Evolutionary conservation across 2,797 vertebrate genomes (phyloP).

Genomic region (Coreius guichenoti): DNA sequence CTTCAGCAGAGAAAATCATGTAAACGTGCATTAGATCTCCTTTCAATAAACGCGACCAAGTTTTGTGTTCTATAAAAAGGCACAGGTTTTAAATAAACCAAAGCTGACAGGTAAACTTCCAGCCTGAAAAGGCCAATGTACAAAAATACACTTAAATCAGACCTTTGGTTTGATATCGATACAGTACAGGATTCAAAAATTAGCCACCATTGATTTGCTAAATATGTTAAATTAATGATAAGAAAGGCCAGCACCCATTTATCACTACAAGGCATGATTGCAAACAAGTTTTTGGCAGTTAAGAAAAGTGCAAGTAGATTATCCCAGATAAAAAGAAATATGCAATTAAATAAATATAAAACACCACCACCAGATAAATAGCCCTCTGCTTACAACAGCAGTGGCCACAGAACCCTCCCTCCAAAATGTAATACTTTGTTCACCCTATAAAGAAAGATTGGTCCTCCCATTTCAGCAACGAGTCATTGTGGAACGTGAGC

Average conservation of each 20-base stretch:
- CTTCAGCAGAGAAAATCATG: constrained; percentile 44
- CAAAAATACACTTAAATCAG: constrained; percentile 39
- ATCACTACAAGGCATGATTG: constrained; percentile 35
- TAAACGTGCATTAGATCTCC: constrained; percentile 49
- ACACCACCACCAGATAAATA: constrained; percentile 72
- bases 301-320: constrained; percentile 42
- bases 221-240: constrained; percentile 48
- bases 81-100: constrained; percentile 53
- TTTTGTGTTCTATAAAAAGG: constrained; percentile 57
- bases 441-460: constrained; percentile 37
- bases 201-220: constrained; percentile 48
- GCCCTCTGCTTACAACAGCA: constrained; percentile 79
- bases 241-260: constrained; percentile 46
- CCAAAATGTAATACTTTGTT: constrained; percentile 44
- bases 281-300: constrained; percentile 41
- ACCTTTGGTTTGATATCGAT: constrained; percentile 28
- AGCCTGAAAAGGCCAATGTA: constrained; percentile 27
- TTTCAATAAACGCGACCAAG: constrained; percentile 58
- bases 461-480: constrained; percentile 32
- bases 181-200: constrained; percentile 60
- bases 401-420: constrained; percentile 63
- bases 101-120: constrained; percentile 34
- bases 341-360: constrained; percentile 70
- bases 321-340: constrained; percentile 53
- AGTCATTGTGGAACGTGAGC: constrained; percentile 50